Evolutionary conservation across 2,888 invertebrate genomes (phyloP), one percentile per base, ranked within the genome.

Genomic region (Romanomermis culicivorax): DNA sequence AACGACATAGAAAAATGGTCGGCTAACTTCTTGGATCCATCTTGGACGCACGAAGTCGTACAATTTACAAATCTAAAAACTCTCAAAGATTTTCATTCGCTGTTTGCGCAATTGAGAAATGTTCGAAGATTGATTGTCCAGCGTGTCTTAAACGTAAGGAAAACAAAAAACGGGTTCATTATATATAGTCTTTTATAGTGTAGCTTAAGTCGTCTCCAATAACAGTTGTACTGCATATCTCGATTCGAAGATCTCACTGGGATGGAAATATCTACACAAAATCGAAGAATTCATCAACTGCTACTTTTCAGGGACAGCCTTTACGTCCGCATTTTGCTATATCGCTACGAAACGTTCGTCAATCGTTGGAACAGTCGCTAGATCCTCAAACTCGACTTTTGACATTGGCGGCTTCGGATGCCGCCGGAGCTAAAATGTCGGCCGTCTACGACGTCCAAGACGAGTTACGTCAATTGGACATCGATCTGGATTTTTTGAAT

Each of bases 21-120:
- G 42, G 55, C 59, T 11, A 60, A 61, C n/a, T 64, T 64, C 55
- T 57, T 67, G 54, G 67, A 67, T 56, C 67, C 67, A 1, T 59
- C 61, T 47, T 67, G 67, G 67, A 65, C 65, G 11, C 66, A 67
- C 56, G 60, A 63, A 26, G 67, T 67, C 47, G 64, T 67, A 50
- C 56, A 62, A 54, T 17, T n/a, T 2, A 11, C 50, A 2, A 2
- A 62, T 58, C 54, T 65, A 2, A 55, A 59, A n/a, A 62, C 62
- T 17, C 59, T 66, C 45, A 61, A 64, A 42, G 65, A 68, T 55
- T 68, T 67, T 61, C 64, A 63, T 61, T 60, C 62, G 2, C 57
- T 68, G n/a, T 67, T 67, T 67, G 63, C 65, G 59, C 59, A 64
- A 53, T 63, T 66, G 1, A 56, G 65, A 1, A 62, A 65, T 29